Conservation (phyloP, 2,888 invertebrate genomes). For the Caenorhabditis panamensis region DNA sequence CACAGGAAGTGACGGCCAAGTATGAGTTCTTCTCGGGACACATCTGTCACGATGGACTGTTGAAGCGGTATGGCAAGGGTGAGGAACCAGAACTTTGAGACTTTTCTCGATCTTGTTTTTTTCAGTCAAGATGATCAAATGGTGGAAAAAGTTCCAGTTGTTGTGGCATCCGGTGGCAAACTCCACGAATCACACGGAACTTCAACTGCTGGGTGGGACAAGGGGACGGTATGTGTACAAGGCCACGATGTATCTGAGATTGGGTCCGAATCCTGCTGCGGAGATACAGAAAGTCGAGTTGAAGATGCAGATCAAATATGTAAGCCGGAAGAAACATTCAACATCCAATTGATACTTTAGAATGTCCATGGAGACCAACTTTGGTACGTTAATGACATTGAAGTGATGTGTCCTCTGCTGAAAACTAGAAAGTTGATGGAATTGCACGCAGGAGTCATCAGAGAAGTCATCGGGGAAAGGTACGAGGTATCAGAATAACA, state of each 20-base stretch:
- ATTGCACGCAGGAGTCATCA: too few relatives aligned
- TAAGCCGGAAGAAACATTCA: too few relatives aligned
- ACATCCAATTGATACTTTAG: too few relatives aligned
- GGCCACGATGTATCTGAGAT: not conserved
- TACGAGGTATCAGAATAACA: too few relatives aligned
- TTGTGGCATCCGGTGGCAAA: not conserved
- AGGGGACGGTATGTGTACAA: not conserved
- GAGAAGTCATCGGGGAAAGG: too few relatives aligned
- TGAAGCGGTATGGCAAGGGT: not conserved
- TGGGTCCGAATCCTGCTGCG: not conserved
- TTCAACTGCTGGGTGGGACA: not conserved
- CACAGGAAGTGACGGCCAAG: not conserved
- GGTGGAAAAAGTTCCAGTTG: slow-evolving; percentile 9
- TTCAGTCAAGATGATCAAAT: not conserved
- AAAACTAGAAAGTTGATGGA: too few relatives aligned
- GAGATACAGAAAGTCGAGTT: not conserved
- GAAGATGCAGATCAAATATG: not conserved
- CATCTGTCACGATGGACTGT: not conserved
- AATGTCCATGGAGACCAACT: too few relatives aligned
- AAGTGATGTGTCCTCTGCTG: too few relatives aligned
- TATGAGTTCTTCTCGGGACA: not conserved
- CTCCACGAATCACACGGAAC: not conserved
- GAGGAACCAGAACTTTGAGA: too few relatives aligned
- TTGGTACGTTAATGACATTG: too few relatives aligned
- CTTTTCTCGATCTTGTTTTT: not conserved